Evolutionary conservation across 2,797 vertebrate genomes (phyloP).

Genomic region (Lepus townsendii): DNA sequence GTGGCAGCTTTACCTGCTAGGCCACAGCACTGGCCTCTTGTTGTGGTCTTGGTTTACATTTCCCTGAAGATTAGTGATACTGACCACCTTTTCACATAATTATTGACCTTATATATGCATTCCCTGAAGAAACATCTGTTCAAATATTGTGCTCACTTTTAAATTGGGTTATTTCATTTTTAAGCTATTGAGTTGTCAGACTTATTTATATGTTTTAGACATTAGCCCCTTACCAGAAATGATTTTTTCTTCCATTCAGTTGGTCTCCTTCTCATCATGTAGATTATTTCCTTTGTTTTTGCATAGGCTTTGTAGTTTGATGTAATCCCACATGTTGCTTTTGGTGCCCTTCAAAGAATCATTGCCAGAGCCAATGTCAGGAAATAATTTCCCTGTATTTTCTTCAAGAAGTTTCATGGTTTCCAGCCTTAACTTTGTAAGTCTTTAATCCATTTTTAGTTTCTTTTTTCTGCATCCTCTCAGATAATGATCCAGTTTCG

Average conservation of each 20-base stretch:
- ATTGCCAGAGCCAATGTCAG: neutral
- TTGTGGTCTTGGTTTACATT: too few species aligned
- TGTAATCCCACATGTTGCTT: neutral
- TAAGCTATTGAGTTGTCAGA: neutral
- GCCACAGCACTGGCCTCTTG: too few species aligned
- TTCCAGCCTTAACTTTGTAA: too few species aligned
- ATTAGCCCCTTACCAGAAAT: too few species aligned
- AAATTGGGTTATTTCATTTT: neutral
- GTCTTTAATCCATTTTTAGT: too few species aligned
- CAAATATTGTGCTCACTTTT: neutral
- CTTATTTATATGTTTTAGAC: neutral
- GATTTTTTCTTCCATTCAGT: too few species aligned
- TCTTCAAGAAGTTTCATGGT: too few species aligned
- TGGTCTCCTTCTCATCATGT: neutral
- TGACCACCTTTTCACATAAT: neutral
- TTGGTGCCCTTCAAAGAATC: neutral
- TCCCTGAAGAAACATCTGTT: neutral
- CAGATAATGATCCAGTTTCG: too few species aligned
- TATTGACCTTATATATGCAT: neutral
- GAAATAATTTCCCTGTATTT: too few species aligned
- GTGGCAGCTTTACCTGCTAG: too few species aligned
- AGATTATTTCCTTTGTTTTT: neutral
- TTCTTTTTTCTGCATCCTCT: too few species aligned
- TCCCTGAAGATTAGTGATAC: too few species aligned
- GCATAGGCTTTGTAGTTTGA: neutral